A percentile compares a stretch with the other conserved stretches of the same genome.
These are phyloP conservation scores for Pristionchus arcanus DNA, from an alignment of 2,888 invertebrate genomes.

Conservation along the genomic window DNA sequence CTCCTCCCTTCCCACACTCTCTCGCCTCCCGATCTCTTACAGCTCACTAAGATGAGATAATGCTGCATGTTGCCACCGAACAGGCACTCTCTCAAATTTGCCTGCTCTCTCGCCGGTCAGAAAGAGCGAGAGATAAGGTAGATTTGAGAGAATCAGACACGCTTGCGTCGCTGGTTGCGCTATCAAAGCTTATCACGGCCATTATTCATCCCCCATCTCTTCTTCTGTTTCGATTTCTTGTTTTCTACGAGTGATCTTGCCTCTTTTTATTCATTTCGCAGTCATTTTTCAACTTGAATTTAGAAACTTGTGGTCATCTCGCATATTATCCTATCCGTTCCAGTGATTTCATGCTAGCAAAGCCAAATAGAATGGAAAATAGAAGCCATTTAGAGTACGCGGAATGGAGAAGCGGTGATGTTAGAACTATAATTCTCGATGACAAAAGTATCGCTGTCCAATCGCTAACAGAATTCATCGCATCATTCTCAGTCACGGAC, in stretches of 20 bases:
- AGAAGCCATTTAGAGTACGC: no score
- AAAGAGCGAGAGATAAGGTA: background rate
- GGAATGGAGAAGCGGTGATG: no score
- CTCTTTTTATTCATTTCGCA: no score
- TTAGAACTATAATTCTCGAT: no score
- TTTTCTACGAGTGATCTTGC: background rate
- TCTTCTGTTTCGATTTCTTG: conserved; percentile 8
- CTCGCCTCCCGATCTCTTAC: background rate
- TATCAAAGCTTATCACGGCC: background rate
- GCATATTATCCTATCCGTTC: no score
- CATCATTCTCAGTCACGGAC: background rate
- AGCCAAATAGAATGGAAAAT: no score
- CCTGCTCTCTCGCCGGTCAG: background rate
- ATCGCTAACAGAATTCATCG: background rate
- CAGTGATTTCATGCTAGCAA: no score
- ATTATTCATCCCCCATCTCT: background rate
- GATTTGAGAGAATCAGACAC: background rate
- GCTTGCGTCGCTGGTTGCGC: background rate
- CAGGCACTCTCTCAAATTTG: background rate
- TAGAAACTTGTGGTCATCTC: background rate
- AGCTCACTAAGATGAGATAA: conserved; percentile 14
- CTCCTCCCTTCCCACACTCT: background rate
- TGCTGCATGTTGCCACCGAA: background rate
- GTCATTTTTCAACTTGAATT: background rate
- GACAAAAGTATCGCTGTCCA: background rate